Conservation (phyloP, 2,888 invertebrate species). For the Mallateleia sp. region DNA sequence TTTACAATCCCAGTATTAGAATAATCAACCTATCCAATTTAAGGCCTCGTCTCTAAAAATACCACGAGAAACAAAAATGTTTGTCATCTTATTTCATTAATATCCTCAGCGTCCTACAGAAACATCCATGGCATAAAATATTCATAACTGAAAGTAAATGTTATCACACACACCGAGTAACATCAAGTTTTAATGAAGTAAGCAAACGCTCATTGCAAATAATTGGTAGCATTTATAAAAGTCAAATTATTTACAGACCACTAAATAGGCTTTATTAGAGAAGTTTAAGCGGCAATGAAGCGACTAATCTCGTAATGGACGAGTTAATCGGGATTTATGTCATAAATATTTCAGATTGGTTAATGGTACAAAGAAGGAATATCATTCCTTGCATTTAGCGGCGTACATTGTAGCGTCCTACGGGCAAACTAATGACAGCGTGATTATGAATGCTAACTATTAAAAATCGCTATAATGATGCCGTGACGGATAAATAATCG, state of each 20-base stretch:
- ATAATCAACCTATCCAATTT: slow-evolving; percentile 10
- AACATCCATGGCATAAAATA: slow-evolving; percentile 46
- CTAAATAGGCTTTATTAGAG: slow-evolving; percentile 66
- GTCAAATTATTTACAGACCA: slow-evolving; percentile 72
- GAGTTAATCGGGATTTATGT: slow-evolving; percentile 69
- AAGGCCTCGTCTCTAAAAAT: slow-evolving; percentile 18
- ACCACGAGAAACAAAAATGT: slow-evolving; percentile 10
- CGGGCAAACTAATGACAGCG: slow-evolving; percentile 54
- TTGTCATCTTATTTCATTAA: slow-evolving; percentile 48
- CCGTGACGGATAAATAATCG: slow-evolving; percentile 55
- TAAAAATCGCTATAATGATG: slow-evolving; percentile 61
- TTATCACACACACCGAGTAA: slow-evolving; percentile 20
- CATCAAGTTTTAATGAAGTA: slow-evolving; percentile 68
- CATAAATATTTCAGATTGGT: slow-evolving; percentile 67
- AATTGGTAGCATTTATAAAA: slow-evolving; percentile 73
- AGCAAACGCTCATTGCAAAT: slow-evolving; percentile 62
- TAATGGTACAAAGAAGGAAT: slow-evolving; percentile 45
- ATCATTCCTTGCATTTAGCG: slow-evolving; percentile 34
- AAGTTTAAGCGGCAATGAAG: slow-evolving; percentile 60
- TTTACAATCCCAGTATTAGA: no score
- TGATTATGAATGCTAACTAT: slow-evolving; percentile 67
- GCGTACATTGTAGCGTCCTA: slow-evolving; percentile 59
- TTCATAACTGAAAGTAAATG: slow-evolving; percentile 35
- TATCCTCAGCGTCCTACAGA: slow-evolving; percentile 9
- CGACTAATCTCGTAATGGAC: slow-evolving; percentile 72